These are phyloP conservation scores for Paguma larvata DNA, from an alignment of 2,797 vertebrate species.

Conservation along the genomic window DNA sequence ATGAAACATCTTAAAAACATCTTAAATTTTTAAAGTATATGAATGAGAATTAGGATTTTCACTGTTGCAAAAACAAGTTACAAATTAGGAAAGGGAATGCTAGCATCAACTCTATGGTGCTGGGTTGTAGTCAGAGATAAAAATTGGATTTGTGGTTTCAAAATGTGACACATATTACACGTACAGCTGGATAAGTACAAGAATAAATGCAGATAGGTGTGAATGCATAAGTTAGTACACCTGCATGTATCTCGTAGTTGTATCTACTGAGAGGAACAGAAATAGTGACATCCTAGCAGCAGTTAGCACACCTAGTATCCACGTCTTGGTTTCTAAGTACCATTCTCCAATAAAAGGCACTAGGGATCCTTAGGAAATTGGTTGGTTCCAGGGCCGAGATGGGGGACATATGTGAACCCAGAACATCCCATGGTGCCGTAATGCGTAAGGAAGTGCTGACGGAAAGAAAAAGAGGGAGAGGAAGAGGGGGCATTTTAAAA, in stretches of 20 bases:
- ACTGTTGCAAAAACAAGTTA: background rate
- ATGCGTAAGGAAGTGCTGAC: background rate
- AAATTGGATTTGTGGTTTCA: background rate
- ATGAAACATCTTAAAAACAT: slow-evolving; percentile 14
- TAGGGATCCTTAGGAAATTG: background rate
- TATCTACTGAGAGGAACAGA: background rate
- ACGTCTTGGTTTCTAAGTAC: background rate
- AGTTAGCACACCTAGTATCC: background rate
- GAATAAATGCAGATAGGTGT: background rate
- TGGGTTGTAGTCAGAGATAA: background rate
- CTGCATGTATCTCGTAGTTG: background rate
- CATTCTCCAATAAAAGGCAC: background rate
- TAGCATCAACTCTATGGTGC: background rate
- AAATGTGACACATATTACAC: background rate
- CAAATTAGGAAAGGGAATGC: background rate
- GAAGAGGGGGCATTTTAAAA: background rate
- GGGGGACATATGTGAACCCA: background rate
- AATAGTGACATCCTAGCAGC: background rate
- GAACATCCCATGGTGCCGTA: background rate
- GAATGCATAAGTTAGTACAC: background rate
- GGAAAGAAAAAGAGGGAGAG: background rate
- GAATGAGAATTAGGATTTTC: background rate
- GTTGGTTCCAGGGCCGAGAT: background rate
- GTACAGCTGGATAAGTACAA: background rate
- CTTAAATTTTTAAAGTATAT: background rate